Evolutionary conservation across 2,113 vertebrate species (phyloP), one percentile per base, ranked within the genome.

Genomic region (Larimichthys crocea): DNA sequence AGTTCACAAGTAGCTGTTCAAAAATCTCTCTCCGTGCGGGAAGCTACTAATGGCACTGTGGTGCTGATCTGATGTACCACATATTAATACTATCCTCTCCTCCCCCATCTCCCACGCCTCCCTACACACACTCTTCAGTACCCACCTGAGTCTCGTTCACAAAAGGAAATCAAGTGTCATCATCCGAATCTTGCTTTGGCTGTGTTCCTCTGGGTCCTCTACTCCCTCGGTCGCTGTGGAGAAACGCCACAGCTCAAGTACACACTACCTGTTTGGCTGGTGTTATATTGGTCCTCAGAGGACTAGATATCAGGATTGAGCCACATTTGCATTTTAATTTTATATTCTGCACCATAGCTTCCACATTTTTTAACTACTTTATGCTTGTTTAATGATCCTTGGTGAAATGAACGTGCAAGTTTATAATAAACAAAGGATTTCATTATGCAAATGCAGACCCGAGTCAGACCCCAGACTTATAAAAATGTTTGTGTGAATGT

Each of bases 241-340:
- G 73, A 74, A 67, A 60, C 62, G 56, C 59, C 63, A 75, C 81
- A 31, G 62, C 83, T 89, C 57, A 29, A 91, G 83, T 46, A 68
- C 63, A 50, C 79, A 72, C 84, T 92, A 91, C 89, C 87, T 91
- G 84, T 88, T 90, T 89, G 85, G 73, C 75, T 83, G 82, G 42
- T 64, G 60, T 89, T 89, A 48, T 76, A 79, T 75, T 69, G 82
- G 83, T 77, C 90, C 80, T 26, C 49, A 26, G 90, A 94, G 92
- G 85, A 82, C 63, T 14, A 48, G 76, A 75, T 79, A 86, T 92
- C 84, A 82, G 57, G 75, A 88, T 79, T 80, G 85, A 90, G 84
- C 67, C 29, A 46, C 81, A 94, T 95, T 95, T 93, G 89, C 94
- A 95, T 96, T 94, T 93, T 89, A 87, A 91, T 94, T 92, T 82